phyloP scores from a whole-genome alignment of 1,140 invertebrate species.

The Drosophila tani region DNA sequence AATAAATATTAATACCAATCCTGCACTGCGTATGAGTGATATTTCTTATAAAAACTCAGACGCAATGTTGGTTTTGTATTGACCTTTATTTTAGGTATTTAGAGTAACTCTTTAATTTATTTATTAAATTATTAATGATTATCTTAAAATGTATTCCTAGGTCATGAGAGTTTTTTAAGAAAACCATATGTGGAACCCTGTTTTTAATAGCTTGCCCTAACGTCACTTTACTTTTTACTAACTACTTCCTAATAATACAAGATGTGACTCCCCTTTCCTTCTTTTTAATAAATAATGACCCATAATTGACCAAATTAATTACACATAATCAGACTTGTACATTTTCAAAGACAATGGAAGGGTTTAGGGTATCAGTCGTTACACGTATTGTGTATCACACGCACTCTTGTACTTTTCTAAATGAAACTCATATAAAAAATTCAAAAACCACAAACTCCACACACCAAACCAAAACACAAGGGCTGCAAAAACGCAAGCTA shows the following conservation, averaged over 20 bases:
- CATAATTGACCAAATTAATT: constrained; percentile 2
- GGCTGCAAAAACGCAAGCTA: constrained; percentile 58
- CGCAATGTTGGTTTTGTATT: not conserved
- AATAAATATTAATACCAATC: not conserved
- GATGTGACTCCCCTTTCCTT: no score
- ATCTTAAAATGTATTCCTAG: no score
- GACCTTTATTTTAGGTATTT: no score
- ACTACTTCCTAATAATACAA: not conserved
- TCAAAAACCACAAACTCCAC: constrained; percentile 4
- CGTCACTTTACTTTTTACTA: not conserved
- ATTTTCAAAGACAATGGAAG: not conserved
- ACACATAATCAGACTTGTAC: not conserved
- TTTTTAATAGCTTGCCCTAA: not conserved
- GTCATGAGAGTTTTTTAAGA: no score
- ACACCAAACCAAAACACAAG: constrained; percentile 25
- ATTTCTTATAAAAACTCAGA: not conserved
- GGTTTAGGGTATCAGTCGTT: not conserved
- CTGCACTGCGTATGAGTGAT: not conserved
- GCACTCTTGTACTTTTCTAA: constrained; percentile 61
- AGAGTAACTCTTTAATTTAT: no score
- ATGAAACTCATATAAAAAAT: constrained; percentile 45
- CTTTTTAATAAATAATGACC: not conserved
- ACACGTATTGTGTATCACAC: not conserved
- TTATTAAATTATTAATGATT: no score
- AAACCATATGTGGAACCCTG: no score